Conservation (phyloP, 2,888 invertebrate species). For the Spilosoma lubricipeda region DNA sequence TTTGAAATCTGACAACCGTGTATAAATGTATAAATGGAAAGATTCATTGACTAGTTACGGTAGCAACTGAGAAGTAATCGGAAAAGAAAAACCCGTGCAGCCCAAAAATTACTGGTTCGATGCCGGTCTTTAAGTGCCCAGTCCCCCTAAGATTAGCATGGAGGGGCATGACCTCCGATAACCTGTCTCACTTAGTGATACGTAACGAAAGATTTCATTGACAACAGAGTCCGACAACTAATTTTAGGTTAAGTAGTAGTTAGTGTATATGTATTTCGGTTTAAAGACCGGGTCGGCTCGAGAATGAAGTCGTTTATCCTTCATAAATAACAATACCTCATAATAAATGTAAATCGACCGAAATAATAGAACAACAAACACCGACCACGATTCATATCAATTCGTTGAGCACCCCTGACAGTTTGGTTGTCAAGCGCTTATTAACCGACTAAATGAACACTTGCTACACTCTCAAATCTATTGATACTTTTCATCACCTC, state of each 20-base stretch:
- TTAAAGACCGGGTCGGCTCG: not conserved
- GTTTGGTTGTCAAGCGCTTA: slow-evolving; percentile 33
- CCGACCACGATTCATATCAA: slow-evolving; percentile 22
- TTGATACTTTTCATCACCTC: slow-evolving; percentile 11
- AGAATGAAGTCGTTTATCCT: not conserved
- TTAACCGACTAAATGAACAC: slow-evolving; percentile 30
- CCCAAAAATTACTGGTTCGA: no score
- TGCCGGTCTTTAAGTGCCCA: not conserved
- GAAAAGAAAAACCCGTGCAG: no score
- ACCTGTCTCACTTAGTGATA: not conserved
- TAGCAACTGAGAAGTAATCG: no score
- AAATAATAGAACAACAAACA: slow-evolving; percentile 16
- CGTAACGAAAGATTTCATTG: no score
- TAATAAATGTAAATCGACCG: slow-evolving; percentile 13
- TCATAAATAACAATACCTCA: not conserved
- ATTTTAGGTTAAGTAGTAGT: not conserved
- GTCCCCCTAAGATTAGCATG: no score
- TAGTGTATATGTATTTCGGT: not conserved
- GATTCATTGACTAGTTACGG: no score
- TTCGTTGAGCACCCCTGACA: slow-evolving; percentile 32
- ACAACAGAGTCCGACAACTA: no score
- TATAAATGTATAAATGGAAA: no score
- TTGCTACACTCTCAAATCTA: slow-evolving; percentile 6
- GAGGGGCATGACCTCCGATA: not conserved
- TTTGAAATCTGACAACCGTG: no score